Base-by-base conservation (phyloP, 2,797 vertebrate species). In the Naso thynnoides region DNA sequence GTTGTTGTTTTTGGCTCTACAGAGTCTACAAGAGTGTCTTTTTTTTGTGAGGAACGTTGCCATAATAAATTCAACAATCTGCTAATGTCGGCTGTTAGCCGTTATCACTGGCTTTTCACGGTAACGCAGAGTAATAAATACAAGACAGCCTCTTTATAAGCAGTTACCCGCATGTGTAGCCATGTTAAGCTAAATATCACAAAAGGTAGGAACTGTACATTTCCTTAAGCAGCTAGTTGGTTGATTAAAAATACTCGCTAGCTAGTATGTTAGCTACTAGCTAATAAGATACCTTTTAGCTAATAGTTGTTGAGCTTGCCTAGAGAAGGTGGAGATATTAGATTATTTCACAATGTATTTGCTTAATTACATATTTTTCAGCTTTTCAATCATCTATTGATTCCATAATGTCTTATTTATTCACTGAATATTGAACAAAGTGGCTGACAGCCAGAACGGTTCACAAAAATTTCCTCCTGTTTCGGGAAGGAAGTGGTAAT, bases 331-430 rank as follows among this genome's bases (percentile, higher is more conserved):
- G n/a, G n/a, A n/a, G n/a, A n/a, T n/a, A n/a, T n/a, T n/a, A n/a
- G n/a, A n/a, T n/a, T n/a, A n/a, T n/a, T n/a, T 54, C 9, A 50
- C 47, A 36, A 49, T 29, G 14, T 8, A 33, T 33, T 8, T 33
- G 33, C 10, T 33, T 33, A 33, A 61, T 6, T 64, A n/a, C n/a
- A n/a, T n/a, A n/a, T 6, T 6, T 19, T 50, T 45, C 15, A 36
- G 50, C 47, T 29, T 29, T 23, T 18, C 14, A 4, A 16, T 50
- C 10, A 33, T 33, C 10, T 49, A 56, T 52, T 27, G 21, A 63
- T 63, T 60, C 57, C 15, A 53, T 18, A 21, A 59, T 26, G n/a
- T 63, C 31, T 24, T 26, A 24, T 33, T 53, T 38, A 27, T 73
- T 65, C 1, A 45, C 13, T 62, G 18, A 9, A 57, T 42, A 49